Evolutionary conservation across 2,113 vertebrate species (phyloP), one percentile per base, ranked within the genome.

Genomic region (Megaceryle torquata): DNA sequence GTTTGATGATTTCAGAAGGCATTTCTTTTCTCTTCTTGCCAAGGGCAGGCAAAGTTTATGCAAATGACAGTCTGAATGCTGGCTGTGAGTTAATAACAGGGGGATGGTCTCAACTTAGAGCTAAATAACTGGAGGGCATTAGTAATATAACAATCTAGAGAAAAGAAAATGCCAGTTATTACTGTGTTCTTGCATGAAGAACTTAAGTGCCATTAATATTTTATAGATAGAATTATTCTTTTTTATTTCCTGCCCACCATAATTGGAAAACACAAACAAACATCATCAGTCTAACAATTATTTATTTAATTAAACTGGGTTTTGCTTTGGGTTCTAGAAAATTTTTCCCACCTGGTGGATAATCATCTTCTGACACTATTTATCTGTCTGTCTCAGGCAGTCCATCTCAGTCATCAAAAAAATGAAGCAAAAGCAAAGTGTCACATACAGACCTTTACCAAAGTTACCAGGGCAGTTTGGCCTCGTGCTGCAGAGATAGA

Each of bases 21-120:
- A 51, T 90, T 95, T 95, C 50, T 93, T 19, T 33, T 35, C 14
- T 67, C n/a, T 63, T 93, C 76, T 86, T 94, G 77, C 88, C 76
- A 93, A 86, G 86, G 88, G 92, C 86, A 59, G 43, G 80, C 83
- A 63, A 90, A 88, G 77, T 91, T 88, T 92, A 93, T 96, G 86
- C 80, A 96, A 97, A 95, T 92, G 48, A 71, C 51, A 78, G 41
- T 84, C 64, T 86, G 77, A 88, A 78, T 91, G 57, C 83, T 4
- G 26, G 19, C 76, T 92, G 46, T 75, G 83, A 92, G 76, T 94
- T 94, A 95, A 81, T 96, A 91, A 75, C 8, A 59, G 25, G 13
- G 39, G n/a, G 60, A 48, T 91, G 86, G 69, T 92, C 83, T 89
- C 57, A 59, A 67, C 54, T 61, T 89, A 24, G 41, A 91, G 64